phyloP scores from a whole-genome alignment of 2,888 invertebrate genomes.

The Tromatobia lineatoria region DNA sequence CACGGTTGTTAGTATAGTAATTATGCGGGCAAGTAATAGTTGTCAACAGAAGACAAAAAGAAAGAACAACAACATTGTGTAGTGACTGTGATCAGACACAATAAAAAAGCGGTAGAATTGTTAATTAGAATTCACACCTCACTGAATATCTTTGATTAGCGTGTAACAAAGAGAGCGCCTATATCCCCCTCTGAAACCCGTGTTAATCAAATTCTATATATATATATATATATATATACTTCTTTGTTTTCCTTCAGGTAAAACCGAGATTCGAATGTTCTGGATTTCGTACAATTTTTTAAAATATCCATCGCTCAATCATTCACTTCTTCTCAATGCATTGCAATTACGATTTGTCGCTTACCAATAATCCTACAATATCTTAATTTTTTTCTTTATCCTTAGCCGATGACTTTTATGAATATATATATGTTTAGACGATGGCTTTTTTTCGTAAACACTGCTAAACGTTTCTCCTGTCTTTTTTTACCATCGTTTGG shows the following conservation, averaged over 20 bases:
- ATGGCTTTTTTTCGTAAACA: slow-evolving; percentile 42
- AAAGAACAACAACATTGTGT: slow-evolving; percentile 12
- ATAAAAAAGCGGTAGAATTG: slow-evolving; percentile 38
- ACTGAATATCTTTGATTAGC: slow-evolving; percentile 57
- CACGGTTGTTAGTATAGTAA: slow-evolving; percentile 47
- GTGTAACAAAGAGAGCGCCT: slow-evolving; percentile 52
- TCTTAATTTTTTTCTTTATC: slow-evolving; percentile 29
- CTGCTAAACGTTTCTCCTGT: slow-evolving; percentile 25
- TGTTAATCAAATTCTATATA: slow-evolving; percentile 41
- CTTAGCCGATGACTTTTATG: slow-evolving; percentile 47
- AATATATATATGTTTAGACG: slow-evolving; percentile 44
- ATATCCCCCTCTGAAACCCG: slow-evolving; percentile 43
- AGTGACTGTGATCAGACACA: slow-evolving; percentile 36
- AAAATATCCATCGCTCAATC: slow-evolving; percentile 46
- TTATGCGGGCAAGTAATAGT: slow-evolving; percentile 43
- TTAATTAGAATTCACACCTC: slow-evolving; percentile 58
- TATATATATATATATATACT: slow-evolving; percentile 19
- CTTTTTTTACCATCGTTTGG: slow-evolving; percentile 32
- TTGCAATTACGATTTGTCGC: slow-evolving; percentile 59
- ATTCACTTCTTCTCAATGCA: slow-evolving; percentile 51
- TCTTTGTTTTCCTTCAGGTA: slow-evolving; percentile 28
- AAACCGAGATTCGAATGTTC: slow-evolving; percentile 52
- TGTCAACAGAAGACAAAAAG: slow-evolving; percentile 33
- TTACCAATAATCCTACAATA: slow-evolving; percentile 55
- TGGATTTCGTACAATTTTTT: slow-evolving; percentile 65